Base-by-base conservation (phyloP, 1,140 invertebrate species). In the Holotrichia oblita region DNA sequence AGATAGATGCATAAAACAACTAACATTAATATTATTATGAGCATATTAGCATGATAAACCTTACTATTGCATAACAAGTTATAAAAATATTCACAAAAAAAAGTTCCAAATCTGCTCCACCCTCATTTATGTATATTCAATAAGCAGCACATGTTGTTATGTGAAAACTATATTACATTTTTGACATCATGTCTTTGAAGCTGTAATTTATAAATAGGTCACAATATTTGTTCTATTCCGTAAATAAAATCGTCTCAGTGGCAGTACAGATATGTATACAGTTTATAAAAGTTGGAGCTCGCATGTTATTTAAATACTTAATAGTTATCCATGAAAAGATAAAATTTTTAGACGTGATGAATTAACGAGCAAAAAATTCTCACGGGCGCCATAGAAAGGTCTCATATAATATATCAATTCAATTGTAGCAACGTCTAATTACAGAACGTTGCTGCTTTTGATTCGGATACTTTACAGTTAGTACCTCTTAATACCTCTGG, bases 301-400 rank as follows among this genome's bases (percentile, higher is more conserved):
- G 20, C 27, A 69, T 9, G 12, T 27, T 22, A 22, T 9, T 7
- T 12, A 14, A 12, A 69, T 69, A 69, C 9, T 27, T 69, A 27
- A 9, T 12, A 69, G 20, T 20, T 10, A 34, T 27, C 8, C 24
- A 22, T 24, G 27, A 69, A 69, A 69, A 6, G 20, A 64, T 14
- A 64, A 20, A 64, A 64, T 64, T 69, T 34, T 34, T 69, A 69
- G 20, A 22, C 61, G 61, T 34, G 17, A 69, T 69, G 22, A 34
- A 7, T 24, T 69, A 69, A 69, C 61, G 22, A 69, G 61, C 61
- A 69, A 69, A 69, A 69, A 69, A 69, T 34, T 69, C 61, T 69
- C 61, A 69, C 61, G 27, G 24, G 27, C 27, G 61, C 61, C 22
- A 27, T 69, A 69, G 20, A 69, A 69, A 69, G 20, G 0, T 20